Evolutionary conservation across 2,888 invertebrate genomes (phyloP).

Genomic region (Chrysolina haemoptera): DNA sequence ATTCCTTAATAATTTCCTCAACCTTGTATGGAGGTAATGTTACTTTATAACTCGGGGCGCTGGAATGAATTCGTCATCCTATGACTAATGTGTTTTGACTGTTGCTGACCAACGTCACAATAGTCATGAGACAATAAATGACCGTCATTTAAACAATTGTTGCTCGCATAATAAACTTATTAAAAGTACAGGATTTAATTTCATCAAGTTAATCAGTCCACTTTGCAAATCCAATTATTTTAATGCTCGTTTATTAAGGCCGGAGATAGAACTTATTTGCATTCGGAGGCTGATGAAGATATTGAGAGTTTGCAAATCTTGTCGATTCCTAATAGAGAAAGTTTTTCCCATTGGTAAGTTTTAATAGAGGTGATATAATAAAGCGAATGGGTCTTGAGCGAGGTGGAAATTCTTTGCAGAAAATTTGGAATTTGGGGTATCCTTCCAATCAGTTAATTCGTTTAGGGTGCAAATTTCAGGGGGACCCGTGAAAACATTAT

Average conservation of each 20-base stretch:
- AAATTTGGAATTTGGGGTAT: no score
- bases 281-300: slow-evolving; percentile 28
- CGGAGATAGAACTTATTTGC: slow-evolving; percentile 51
- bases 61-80: no score
- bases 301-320: slow-evolving; percentile 15
- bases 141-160: slow-evolving; percentile 46
- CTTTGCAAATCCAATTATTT: slow-evolving; percentile 55
- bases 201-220: slow-evolving; percentile 56
- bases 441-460: no score
- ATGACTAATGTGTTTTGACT: background rate
- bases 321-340: slow-evolving; percentile 23
- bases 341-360: background rate
- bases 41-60: no score
- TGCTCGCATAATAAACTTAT: slow-evolving; percentile 54
- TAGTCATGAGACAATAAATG: slow-evolving; percentile 17
- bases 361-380: background rate
- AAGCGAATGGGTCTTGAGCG: background rate
- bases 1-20: no score
- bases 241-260: slow-evolving; percentile 51
- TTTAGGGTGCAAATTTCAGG: no score
- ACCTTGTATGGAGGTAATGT: no score
- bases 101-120: slow-evolving; percentile 2
- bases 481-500: no score
- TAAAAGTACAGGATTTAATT: slow-evolving; percentile 52
- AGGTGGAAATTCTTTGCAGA: background rate